Base-by-base conservation (phyloP, 2,113 vertebrate species). In the Piaya cayana region DNA sequence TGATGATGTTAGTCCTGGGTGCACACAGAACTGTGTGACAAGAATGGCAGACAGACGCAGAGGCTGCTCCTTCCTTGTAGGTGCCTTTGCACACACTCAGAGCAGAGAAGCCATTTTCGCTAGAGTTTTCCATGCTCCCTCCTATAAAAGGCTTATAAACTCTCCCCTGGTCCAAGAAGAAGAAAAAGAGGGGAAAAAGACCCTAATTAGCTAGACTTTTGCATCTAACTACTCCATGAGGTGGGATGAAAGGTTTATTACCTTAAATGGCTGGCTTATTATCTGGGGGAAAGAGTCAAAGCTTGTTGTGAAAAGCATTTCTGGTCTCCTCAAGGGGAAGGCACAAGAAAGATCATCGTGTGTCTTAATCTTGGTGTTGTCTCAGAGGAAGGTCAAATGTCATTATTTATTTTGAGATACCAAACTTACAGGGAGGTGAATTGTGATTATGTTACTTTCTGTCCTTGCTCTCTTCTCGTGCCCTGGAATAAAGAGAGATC, bases 391-490 rank as follows among this genome's bases (percentile, higher is more conserved):
- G 82, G 82, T 87, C 74, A 95, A 75, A 85, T 34, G 63, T 49
- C 60, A 5, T 67, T 91, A 81, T 94, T 94, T 93, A 77, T 86
- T 95, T 90, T 94, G 82, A 92, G 67, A 90, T 21, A 64, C 79
- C 60, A 90, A 92, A 45, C 29, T 77, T 92, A 76, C 10, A 49
- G 49, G 71, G 82, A 89, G 85, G 77, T 59, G 80, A 93, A 94
- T 75, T 92, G 90, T 71, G 11, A 80, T 92, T 92, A n/a, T 82
- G 68, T 89, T 94, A 34, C 59, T 95, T 93, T 95, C 29, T 88
- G 37, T 92, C 50, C 53, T 94, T 81, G 32, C 32, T 92, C 56
- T 82, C 86, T 86, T 97, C 97, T 96, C 89, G 92, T 95, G 87
- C 63, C 65, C 52, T 91, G 80, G 49, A 65, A 90, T 52, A 30